phyloP scores from a whole-genome alignment of 2,888 invertebrate genomes.

The Stenurella melanura region DNA sequence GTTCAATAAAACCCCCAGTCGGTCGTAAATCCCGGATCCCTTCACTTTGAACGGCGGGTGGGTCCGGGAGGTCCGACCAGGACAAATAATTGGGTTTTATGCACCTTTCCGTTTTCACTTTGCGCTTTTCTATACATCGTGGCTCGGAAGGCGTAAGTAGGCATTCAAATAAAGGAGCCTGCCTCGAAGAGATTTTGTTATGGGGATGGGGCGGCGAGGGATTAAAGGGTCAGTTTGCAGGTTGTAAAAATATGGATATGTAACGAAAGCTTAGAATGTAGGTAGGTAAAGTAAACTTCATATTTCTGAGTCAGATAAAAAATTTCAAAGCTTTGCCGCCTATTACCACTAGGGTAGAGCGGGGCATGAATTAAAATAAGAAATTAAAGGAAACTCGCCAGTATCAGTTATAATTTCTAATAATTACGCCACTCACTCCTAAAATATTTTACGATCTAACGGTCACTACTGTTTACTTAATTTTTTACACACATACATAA shows the following conservation, averaged over 20 bases:
- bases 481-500: too few species aligned
- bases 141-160: background rate
- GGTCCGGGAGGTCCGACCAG: slow-evolving; percentile 2
- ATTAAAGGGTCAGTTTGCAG: background rate
- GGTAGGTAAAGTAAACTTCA: too few species aligned
- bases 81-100: background rate
- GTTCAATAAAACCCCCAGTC: slow-evolving; percentile 7
- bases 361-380: too few species aligned
- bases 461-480: too few species aligned
- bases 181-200: background rate
- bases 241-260: background rate
- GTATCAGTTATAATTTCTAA: too few species aligned
- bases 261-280: too few species aligned
- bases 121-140: background rate
- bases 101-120: slow-evolving; percentile 2
- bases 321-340: too few species aligned
- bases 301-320: too few species aligned
- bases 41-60: background rate
- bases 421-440: too few species aligned
- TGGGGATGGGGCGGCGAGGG: background rate
- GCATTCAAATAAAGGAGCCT: background rate
- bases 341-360: too few species aligned
- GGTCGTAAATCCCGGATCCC: slow-evolving; percentile 7
- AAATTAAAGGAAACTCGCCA: too few species aligned
- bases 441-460: too few species aligned